A percentile compares a stretch with the other conserved stretches of the same genome.
These are phyloP conservation scores for Scaptomyza reducta DNA, from an alignment of 2,888 invertebrate genomes.

Conservation along the genomic window DNA sequence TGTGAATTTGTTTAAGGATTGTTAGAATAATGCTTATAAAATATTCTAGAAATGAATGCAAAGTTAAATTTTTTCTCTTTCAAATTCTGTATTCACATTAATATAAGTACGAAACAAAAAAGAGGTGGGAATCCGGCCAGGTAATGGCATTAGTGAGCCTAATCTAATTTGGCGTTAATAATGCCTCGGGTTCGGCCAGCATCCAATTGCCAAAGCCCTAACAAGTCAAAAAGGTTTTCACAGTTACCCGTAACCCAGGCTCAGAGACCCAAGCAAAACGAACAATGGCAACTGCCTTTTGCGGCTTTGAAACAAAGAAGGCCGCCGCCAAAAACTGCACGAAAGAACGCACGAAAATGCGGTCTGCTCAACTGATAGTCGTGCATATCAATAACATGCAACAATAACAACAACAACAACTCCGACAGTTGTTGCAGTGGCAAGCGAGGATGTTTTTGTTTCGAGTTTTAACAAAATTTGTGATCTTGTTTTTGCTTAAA, in stretches of 20 bases:
- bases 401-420: conserved; percentile 20
- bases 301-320: conserved; percentile 66
- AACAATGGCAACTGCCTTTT: conserved; percentile 75
- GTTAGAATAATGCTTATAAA: no score
- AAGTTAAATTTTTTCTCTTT: no score
- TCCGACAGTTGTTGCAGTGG: conserved; percentile 13
- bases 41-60: no score
- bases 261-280: conserved; percentile 17
- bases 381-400: conserved; percentile 71
- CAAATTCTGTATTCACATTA: background rate
- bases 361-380: conserved; percentile 61
- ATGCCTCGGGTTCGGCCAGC: conserved; percentile 48
- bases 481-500: conserved; percentile 80
- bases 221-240: conserved; percentile 82
- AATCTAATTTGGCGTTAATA: conserved; percentile 83
- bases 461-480: conserved; percentile 65
- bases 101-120: background rate
- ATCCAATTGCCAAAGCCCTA: conserved; percentile 68
- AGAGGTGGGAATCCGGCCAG: conserved; percentile 44
- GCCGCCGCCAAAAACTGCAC: conserved; percentile 42
- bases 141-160: conserved; percentile 73
- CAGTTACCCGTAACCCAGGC: conserved; percentile 54
- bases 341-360: conserved; percentile 45
- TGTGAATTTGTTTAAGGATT: no score
- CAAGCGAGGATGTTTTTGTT: conserved; percentile 46